Base-by-base conservation (phyloP, 2,888 invertebrate genomes). In the Anorthoa munda region DNA sequence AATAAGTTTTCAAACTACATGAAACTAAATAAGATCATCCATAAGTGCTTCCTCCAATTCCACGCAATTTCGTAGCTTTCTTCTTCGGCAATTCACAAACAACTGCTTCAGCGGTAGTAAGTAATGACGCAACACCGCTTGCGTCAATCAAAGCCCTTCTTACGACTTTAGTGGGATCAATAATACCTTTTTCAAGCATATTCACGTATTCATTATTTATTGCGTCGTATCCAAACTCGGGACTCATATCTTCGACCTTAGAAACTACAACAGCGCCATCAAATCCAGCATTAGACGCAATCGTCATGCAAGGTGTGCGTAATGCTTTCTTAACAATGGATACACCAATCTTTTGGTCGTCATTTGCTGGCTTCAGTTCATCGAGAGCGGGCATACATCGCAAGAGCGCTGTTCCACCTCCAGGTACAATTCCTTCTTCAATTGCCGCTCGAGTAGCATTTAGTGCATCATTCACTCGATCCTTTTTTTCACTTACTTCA, bases 401-500 rank as follows among this genome's bases (percentile, higher is more conserved):
- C 45, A 99, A 94, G 21, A 99, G 97, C 61, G 99, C 99, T 84
- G 98, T 97, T 73, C 99, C 99, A 93, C 99, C 99, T 78, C 99
- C 99, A 74, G 99, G 98, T 81, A 99, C 99, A 90, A 99, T 99
- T 63, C 99, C 99, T 96, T 99, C 99, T 92, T 99, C 98, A 78
- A 99, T 98, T 51, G 99, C 99, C 67, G 99, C 99, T 64, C 99
- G 97, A 1, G 99, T 99, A 46, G 99, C 99, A 93, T 99, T 99
- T 11, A 99, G 96, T 2, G 99, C 99, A 95, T 99, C 99, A 89
- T 98, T 98, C 0, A 99, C 99, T 63, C 99, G 97, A 92, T 99
- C 99, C 94, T 99, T 99, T 95, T 99, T 99, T 95, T 99, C 99
- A 89, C 98, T 99, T 0, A 99, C 99, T 95, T 99, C 99, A 21